Base-by-base conservation (phyloP, 23 tunicate species). In the Clavelina lepadiformis region DNA sequence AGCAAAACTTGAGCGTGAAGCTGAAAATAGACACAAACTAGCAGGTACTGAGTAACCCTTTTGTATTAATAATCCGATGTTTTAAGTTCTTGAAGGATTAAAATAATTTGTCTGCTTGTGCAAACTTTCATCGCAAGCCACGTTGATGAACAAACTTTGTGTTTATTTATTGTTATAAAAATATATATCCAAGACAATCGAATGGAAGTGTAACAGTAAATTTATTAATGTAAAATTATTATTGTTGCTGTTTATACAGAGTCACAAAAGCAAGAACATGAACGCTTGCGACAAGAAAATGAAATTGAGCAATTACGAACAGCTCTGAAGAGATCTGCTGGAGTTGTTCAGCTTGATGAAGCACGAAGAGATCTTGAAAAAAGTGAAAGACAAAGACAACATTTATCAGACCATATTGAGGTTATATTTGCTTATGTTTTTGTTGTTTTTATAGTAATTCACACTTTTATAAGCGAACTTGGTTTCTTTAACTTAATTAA, bases 381-480 rank as follows among this genome's bases (percentile, higher is more conserved):
- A 70, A 89, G 97, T 38, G 97, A 89, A 65, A 51, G 97, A 37
- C 97, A 89, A 52, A 57, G 97, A 56, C 88, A 89, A 46, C 97
- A 89, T 24, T 62, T 89, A 28, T 89, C 97, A 37, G 91, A 89
- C 65, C 97, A 89, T 61, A 81, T 89, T 45, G 89, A 89, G 74
- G 97, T 89, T 33, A 58, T n/a, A n/a, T n/a, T n/a, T n/a, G n/a
- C n/a, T n/a, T 19, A 18, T 55, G 61, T 13, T 22, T 55, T 55
- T 15, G 0, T 61, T 53, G 22, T 53, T 53, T 6, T 53, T 13
- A 53, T 11, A 13, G 59, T 13, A 15, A 11, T 15, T 44, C 49
- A 44, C 15, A 15, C 25, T 20, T 15, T 55, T 11, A n/a, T n/a
- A n/a, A 41, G 15, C 49, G 15, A 41, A 41, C 11, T 41, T 41